phyloP scores from a whole-genome alignment of 2,113 vertebrate species.

The Delphinus delphis region DNA sequence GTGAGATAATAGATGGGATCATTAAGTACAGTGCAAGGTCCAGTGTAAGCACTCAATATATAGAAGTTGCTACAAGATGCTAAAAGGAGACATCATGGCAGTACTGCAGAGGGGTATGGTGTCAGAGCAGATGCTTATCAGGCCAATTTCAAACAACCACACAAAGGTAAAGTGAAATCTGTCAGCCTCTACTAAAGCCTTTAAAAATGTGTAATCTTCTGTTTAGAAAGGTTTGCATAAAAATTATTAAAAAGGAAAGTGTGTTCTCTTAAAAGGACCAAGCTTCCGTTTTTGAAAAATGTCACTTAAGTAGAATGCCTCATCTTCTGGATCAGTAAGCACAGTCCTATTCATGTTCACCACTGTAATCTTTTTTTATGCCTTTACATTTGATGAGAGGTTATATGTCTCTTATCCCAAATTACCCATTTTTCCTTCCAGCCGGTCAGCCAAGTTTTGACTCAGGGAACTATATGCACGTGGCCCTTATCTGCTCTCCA shows the following conservation, averaged over 20 bases:
- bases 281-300: not conserved
- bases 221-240: not conserved
- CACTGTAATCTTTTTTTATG: not conserved
- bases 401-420: not conserved
- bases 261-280: not conserved
- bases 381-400: not conserved
- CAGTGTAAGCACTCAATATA: accelerated
- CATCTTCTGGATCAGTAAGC: not conserved
- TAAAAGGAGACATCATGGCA: not conserved
- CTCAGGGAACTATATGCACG: accelerated
- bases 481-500: not conserved
- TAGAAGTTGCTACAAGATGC: not conserved
- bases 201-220: not conserved
- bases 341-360: not conserved
- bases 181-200: not conserved
- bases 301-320: not conserved
- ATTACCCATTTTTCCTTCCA: not conserved
- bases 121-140: not conserved
- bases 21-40: too few relatives aligned
- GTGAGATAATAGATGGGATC: not conserved
- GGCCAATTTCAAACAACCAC: not conserved
- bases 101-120: accelerated
- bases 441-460: not conserved
- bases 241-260: not conserved
- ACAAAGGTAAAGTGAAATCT: not conserved